phyloP scores from a whole-genome alignment of 2,113 vertebrate species.

The Oreotrochilus melanogaster region DNA sequence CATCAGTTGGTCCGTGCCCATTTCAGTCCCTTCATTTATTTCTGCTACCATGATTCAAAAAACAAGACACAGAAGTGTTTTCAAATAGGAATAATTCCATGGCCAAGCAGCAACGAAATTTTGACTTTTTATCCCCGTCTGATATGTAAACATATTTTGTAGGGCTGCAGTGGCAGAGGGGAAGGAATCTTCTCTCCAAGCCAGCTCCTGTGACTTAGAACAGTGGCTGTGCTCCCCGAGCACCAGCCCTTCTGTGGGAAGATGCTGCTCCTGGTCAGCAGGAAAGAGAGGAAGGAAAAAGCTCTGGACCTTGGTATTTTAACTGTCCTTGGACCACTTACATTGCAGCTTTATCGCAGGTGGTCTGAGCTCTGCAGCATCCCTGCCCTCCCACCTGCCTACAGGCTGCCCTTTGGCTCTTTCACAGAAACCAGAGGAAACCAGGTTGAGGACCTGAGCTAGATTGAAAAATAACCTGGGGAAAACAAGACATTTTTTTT shows the following conservation, averaged over 20 bases:
- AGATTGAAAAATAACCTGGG: not conserved
- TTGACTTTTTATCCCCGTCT: not conserved
- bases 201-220: not conserved
- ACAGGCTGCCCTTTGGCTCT: not conserved
- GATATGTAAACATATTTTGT: constrained; percentile 25
- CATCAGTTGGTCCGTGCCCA: accelerated
- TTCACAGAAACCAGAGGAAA: not conserved
- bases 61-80: not conserved
- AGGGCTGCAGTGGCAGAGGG: not conserved
- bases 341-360: accelerated
- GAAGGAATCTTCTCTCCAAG: not conserved
- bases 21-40: not conserved
- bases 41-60: not conserved
- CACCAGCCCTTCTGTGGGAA: accelerated
- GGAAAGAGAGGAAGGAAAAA: not conserved
- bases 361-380: not conserved
- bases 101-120: not conserved
- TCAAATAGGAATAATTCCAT: not conserved
- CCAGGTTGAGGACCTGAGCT: not conserved
- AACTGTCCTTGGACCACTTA: not conserved
- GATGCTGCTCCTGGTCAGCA: not conserved
- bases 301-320: not conserved
- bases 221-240: accelerated
- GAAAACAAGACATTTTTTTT: not conserved
- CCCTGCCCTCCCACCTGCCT: not conserved